These are phyloP conservation scores for Germaria angustata DNA, from an alignment of 2,888 invertebrate species.

Conservation along the genomic window DNA sequence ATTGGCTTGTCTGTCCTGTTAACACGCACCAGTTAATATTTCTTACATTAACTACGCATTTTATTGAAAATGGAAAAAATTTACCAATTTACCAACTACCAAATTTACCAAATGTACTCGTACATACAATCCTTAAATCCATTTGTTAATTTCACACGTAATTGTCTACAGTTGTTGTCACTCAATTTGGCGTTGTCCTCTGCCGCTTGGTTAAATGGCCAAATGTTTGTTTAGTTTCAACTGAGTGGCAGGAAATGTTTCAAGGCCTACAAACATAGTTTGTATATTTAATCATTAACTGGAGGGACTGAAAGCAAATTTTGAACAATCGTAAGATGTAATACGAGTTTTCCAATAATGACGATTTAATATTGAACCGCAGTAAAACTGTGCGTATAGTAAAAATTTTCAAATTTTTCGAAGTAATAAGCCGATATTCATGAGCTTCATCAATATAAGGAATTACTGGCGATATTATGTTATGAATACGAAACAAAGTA, in stretches of 20 bases:
- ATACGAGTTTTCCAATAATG: no score
- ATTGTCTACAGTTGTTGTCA: constrained; percentile 60
- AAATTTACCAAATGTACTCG: background rate
- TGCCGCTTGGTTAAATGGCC: background rate
- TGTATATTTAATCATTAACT: background rate
- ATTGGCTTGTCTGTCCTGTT: constrained; percentile 5
- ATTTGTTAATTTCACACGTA: constrained; percentile 58
- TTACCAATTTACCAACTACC: background rate
- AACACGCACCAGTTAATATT: constrained; percentile 45
- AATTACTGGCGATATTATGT: no score
- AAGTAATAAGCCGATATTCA: no score
- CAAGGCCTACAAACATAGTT: background rate
- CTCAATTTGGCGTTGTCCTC: constrained; percentile 27
- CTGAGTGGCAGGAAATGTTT: background rate
- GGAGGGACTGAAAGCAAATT: no score
- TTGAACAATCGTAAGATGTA: no score
- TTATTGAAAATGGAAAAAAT: constrained; percentile 2
- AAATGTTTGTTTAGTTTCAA: constrained; percentile 24
- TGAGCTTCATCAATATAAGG: no score
- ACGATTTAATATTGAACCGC: no score
- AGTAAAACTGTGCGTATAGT: no score
- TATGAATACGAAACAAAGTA: no score
- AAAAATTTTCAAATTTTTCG: no score
- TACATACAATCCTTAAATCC: constrained; percentile 9
- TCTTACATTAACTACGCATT: constrained; percentile 44